A percentile compares a stretch with the other conserved stretches of the same genome.
These are phyloP conservation scores for Epiblema foenella DNA, from an alignment of 2,888 invertebrate genomes.

Conservation along the genomic window DNA sequence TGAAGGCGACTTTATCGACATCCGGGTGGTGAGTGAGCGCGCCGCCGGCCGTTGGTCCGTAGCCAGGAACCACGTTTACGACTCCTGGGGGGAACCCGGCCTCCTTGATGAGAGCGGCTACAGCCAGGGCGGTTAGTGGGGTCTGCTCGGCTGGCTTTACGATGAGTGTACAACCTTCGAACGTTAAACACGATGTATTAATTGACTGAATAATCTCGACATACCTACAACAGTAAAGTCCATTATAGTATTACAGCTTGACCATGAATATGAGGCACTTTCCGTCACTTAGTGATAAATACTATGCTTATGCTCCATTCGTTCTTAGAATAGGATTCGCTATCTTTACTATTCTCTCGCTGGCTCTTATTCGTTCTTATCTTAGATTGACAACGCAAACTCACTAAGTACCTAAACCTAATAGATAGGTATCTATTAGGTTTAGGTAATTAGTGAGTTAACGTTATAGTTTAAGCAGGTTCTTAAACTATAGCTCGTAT, in stretches of 20 bases:
- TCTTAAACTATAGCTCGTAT: too few relatives aligned
- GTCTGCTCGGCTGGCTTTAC: slow-evolving; percentile 98
- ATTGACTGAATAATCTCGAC: too few relatives aligned
- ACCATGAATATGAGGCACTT: neutral
- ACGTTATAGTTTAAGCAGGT: too few relatives aligned
- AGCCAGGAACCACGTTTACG: slow-evolving; percentile 95
- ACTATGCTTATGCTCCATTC: too few relatives aligned
- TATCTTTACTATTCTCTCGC: too few relatives aligned
- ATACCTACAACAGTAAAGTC: neutral
- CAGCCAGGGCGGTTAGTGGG: slow-evolving; percentile 94
- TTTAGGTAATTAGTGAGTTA: too few relatives aligned
- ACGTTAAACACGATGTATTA: neutral
- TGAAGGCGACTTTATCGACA: slow-evolving; percentile 95
- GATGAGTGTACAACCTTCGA: slow-evolving; percentile 90
- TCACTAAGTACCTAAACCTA: too few relatives aligned
- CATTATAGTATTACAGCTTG: neutral
- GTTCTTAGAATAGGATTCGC: too few relatives aligned
- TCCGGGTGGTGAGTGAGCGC: slow-evolving; percentile 89
- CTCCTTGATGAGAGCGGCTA: slow-evolving; percentile 93
- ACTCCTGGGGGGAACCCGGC: slow-evolving; percentile 97
- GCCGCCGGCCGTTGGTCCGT: slow-evolving; percentile 91
- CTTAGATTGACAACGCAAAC: too few relatives aligned
- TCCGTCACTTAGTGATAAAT: neutral
- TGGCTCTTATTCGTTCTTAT: too few relatives aligned
- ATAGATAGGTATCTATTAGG: too few relatives aligned